Evolutionary conservation across 2,797 vertebrate genomes (phyloP), one percentile per base, ranked within the genome.

Genomic region (Anas georgica): DNA sequence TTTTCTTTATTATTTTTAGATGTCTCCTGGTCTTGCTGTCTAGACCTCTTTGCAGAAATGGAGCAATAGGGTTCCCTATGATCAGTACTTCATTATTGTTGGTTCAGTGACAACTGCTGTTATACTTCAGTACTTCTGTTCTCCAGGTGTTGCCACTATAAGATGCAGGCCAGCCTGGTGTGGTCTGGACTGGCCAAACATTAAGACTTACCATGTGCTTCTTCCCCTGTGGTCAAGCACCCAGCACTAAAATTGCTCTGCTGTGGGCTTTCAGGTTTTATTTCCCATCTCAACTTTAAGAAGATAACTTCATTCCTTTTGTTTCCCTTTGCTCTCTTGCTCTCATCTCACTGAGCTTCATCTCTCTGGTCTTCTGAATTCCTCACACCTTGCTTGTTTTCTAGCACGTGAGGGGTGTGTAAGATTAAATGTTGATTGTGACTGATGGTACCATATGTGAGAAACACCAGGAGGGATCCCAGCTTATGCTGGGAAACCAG

Each of bases 261-360:
- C 64, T 64, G 41, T 3, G 7, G 39, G 70, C 41, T 56, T 64
- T 77, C 37, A 59, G 81, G 33, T 45, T 89, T 82, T 39, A 60
- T 85, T 37, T 91, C 52, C 37, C 54, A 21, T 31, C 23, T 35
- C 33, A 29, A 77, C 80, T 82, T 77, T 80, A 70, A 70, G 17
- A 70, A 70, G 86, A 13, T 6, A 60, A 33, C 21, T 78, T 68
- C 16, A 55, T 50, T 2, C 70, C 76, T 92, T 62, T 70, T 75
- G 26, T 80, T 96, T 90, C 60, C 58, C 31, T 92, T 67, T 91
- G 48, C 80, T 84, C n/a, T 73, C 75, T 67, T 91, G 48, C 80
- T 84, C n/a, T 73, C 75, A 43, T 76, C 73, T 79, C 41, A 10
- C 73, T 8, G 4, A 95, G 83, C 85, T 72, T 37, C 43, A 67